Base-by-base conservation (phyloP, 2,888 invertebrate species). In the Rhabditophanes sp. region DNA sequence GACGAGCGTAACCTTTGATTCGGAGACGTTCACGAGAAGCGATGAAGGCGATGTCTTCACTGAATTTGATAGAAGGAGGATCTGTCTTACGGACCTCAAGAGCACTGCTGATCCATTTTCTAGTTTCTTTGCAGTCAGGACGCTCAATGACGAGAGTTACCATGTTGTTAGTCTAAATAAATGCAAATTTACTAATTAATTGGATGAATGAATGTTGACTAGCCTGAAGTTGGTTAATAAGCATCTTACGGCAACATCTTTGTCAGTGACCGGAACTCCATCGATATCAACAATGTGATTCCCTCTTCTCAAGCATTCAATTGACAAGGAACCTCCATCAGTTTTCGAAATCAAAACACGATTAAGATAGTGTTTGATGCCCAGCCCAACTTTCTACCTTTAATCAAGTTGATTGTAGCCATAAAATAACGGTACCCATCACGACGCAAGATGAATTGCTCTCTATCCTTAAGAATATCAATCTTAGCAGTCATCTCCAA, bases 321-420 rank as follows among this genome's bases (percentile, higher is more conserved):
- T 43, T 22, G 50, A 48, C 11, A 53, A 33, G 8, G 53, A 47
- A 16, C 49, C 49, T 9, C 43, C 39, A 30, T 52, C 49, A 18
- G 40, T 41, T 23, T 47, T 44, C 11, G 48, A 46, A 3, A 56
- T 51, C n/a, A 56, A 40, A 28, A 56, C 54, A 25, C 54, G 53
- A 21, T 56, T 56, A 40, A 50, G 50, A 44, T 41, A 50, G 35
- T 56, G 52, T 25, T 51, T 50, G 44, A 56, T 56, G 19, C 54
- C 51, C 25, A 56, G 41, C 17, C 56, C 56, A 30, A 56, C 42
- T 30, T 53, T 50, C 56, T 55, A 15, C 44, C 44, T 12, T 42
- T 41, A n/a, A 34, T 42, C 50, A 46, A 48, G 20, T 39, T 35
- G 38, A 48, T 41, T 26, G 35, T 44, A 9, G 37, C 42, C 25